phyloP scores from a whole-genome alignment of 2,888 invertebrate species.

The Steinernema carpocapsae region DNA sequence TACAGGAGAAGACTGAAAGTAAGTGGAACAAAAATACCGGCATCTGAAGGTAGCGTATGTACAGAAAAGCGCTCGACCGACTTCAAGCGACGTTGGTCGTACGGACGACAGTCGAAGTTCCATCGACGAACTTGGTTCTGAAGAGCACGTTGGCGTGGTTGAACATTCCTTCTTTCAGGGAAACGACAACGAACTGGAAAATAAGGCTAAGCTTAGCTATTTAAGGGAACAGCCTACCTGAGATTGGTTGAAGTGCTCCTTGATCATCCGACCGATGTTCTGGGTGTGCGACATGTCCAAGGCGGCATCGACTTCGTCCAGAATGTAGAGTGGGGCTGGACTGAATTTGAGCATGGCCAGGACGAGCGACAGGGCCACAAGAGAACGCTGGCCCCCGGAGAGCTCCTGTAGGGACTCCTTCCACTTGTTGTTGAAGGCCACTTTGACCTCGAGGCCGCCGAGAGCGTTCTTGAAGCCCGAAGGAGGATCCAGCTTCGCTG shows the following conservation, averaged over 20 bases:
- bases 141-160: constrained; percentile 97
- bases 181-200: constrained; percentile 89
- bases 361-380: constrained; percentile 93
- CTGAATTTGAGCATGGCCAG: constrained; percentile 94
- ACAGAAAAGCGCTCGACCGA: neutral
- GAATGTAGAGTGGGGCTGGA: constrained; percentile 95
- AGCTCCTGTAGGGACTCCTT: constrained; percentile 93
- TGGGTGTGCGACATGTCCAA: constrained; percentile 96
- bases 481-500: constrained; percentile 81
- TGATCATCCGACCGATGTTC: constrained; percentile 94
- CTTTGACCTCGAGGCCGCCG: constrained; percentile 84
- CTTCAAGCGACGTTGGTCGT: constrained; percentile 7
- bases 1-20: too few species aligned
- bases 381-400: constrained; percentile 84
- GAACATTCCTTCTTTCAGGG: constrained; percentile 98
- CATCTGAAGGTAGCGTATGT: neutral
- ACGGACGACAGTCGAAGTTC: constrained; percentile 83
- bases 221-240: too few species aligned
- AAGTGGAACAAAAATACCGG: too few species aligned
- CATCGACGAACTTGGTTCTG: constrained; percentile 90
- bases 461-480: constrained; percentile 78
- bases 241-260: constrained; percentile 85
- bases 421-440: constrained; percentile 90
- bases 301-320: constrained; percentile 98
- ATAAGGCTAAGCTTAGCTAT: too few species aligned